phyloP scores from a whole-genome alignment of 2,888 invertebrate genomes.

The Acronicta aceris region DNA sequence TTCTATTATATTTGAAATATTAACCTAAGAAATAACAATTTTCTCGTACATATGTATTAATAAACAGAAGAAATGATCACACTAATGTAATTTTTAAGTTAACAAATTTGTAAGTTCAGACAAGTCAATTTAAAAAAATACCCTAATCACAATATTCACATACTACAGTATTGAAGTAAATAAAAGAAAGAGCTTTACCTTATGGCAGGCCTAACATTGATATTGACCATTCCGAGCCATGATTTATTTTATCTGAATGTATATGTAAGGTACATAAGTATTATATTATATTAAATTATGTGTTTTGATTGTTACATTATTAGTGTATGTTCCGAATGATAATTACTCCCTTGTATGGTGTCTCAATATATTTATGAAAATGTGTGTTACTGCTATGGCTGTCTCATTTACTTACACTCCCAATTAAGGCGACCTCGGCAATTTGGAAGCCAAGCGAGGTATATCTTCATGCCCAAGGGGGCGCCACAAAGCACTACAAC shows the following conservation, averaged over 20 bases:
- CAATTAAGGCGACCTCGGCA: background rate
- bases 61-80: no score
- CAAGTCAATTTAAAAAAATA: no score
- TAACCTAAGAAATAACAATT: no score
- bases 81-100: no score
- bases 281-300: background rate
- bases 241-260: slow-evolving; percentile 18
- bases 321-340: slow-evolving; percentile 8
- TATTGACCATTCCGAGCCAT: slow-evolving; percentile 43
- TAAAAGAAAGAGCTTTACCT: no score
- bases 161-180: slow-evolving; percentile 7
- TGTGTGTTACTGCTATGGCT: slow-evolving; percentile 17
- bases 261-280: slow-evolving; percentile 7
- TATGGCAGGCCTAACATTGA: slow-evolving; percentile 40
- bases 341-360: slow-evolving; percentile 9
- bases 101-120: no score
- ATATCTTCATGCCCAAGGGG: no score
- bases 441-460: background rate
- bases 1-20: no score
- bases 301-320: slow-evolving; percentile 5
- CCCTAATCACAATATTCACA: no score
- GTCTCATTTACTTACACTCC: slow-evolving; percentile 15
- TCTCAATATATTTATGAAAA: slow-evolving; percentile 25
- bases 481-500: no score
- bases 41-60: no score